A percentile compares a stretch with the other conserved stretches of the same genome.
These are phyloP conservation scores for Drosophila paramelanica DNA, from an alignment of 2,888 invertebrate genomes.

Conservation along the genomic window DNA sequence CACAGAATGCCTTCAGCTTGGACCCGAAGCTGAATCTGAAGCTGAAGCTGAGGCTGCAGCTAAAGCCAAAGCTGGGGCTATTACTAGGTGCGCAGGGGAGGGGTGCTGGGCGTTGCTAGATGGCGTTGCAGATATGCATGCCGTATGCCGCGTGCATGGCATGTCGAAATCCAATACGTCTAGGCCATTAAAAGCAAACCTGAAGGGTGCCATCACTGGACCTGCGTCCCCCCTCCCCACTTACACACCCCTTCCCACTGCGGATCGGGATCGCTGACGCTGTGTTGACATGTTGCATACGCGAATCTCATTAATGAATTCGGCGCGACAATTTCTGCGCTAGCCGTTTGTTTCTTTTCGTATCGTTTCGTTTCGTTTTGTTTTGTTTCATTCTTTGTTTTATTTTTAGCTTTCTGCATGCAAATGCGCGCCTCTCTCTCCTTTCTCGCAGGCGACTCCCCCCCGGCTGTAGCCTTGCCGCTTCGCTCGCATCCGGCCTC, in stretches of 20 bases:
- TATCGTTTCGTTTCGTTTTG: conserved; percentile 15
- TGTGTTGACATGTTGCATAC: conserved; percentile 69
- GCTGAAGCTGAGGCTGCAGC: not conserved
- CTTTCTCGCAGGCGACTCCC: conserved; percentile 29
- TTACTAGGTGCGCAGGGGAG: not conserved
- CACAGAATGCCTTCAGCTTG: conserved; percentile 26
- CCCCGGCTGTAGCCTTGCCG: conserved; percentile 43
- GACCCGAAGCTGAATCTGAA: conserved; percentile 21
- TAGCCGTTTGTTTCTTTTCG: conserved; percentile 28
- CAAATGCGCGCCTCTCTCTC: conserved; percentile 2
- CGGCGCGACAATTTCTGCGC: conserved; percentile 60
- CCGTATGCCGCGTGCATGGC: conserved; percentile 69
- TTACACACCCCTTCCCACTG: not conserved
- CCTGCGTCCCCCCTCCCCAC: not conserved
- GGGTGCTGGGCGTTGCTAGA: conserved; percentile 24
- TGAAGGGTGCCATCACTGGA: conserved; percentile 43
- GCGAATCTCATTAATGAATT: conserved; percentile 78
- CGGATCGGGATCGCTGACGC: conserved; percentile 16
- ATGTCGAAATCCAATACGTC: conserved; percentile 76
- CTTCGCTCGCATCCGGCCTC: conserved; percentile 65
- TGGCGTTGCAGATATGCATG: conserved; percentile 80
- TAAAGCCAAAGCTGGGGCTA: conserved; percentile 1
- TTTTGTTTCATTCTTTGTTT: conserved; percentile 33
- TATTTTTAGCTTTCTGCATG: conserved; percentile 49
- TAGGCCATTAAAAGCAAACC: conserved; percentile 72